Base-by-base conservation (phyloP, 2,888 invertebrate species). In the Machimus atricapillus region DNA sequence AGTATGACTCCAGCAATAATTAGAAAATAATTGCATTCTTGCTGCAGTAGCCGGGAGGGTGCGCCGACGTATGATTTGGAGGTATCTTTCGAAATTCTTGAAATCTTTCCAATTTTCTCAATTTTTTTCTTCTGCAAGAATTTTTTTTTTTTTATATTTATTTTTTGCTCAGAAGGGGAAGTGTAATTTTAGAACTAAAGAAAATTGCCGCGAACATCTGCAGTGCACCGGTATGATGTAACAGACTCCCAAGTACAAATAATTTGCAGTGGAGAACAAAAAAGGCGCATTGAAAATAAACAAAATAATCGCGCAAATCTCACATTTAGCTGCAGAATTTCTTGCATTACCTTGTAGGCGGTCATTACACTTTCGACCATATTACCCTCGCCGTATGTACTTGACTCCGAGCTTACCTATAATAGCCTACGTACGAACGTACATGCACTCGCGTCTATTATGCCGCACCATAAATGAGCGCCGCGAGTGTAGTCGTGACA, bases 311-410 rank as follows among this genome's bases (percentile, higher is more conserved):
- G 27, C 27, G 19, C 34, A 40, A 82, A 82, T 82, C 82, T 66
- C 23, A 40, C 83, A 74, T 74, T 74, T 85, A 77, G 77, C 56
- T 78, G 86, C 82, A 87, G 74, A 83, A 88, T 88, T n/a, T 85
- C 73, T 74, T 27, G 73, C 85, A 43, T 88, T 73, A 88, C 88
- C 88, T 88, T 88, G 88, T 88, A 86, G 86, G 88, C 88, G 88
- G 88, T 87, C 88, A 88, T 88, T 88, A 87, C 86, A 88, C 88
- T 87, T 87, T 82, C 74, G 85, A 85, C 85, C 74, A 85, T 85
- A 85, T 85, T 85, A 73, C 66, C 85, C 85, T 73, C 85, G 73
- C 46, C 74, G 34, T 74, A 74, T 85, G 85, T 85, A 66, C 86
- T 86, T 86, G 86, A 86, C 86, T 86, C 86, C 58, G 78, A 58